Evolutionary conservation across 2,888 invertebrate species (phyloP).

Genomic region (Drosophila borealis): DNA sequence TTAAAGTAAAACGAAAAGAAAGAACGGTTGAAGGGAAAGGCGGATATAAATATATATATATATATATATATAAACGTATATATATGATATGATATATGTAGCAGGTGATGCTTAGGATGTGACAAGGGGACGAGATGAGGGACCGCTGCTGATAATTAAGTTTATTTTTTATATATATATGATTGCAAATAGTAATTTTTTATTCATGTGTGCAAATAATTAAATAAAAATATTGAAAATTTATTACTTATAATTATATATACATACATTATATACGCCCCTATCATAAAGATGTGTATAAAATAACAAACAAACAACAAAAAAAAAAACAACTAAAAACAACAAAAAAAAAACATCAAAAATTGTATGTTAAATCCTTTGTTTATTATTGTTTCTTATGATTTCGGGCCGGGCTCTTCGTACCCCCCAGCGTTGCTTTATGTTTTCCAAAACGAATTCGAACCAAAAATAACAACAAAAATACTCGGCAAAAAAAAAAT

Average conservation of each 20-base stretch:
- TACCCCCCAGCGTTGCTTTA: slow-evolving; percentile 50
- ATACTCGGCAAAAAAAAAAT: slow-evolving; percentile 55
- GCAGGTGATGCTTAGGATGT: slow-evolving; percentile 48
- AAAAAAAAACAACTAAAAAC: slow-evolving; percentile 31
- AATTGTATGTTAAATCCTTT: slow-evolving; percentile 58
- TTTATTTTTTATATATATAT: slow-evolving; percentile 81
- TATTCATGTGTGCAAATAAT: slow-evolving; percentile 81
- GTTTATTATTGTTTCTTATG: slow-evolving; percentile 58
- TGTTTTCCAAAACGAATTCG: slow-evolving; percentile 63
- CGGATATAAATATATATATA: slow-evolving; percentile 38
- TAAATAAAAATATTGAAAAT: slow-evolving; percentile 75
- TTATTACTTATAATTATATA: slow-evolving; percentile 78
- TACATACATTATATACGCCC: slow-evolving; percentile 70
- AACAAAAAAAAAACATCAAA: slow-evolving; percentile 29
- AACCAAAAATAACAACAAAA: slow-evolving; percentile 65
- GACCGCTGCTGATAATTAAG: slow-evolving; percentile 76
- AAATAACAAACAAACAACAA: slow-evolving; percentile 51
- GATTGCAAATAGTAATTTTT: slow-evolving; percentile 81
- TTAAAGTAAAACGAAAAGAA: slow-evolving; percentile 57
- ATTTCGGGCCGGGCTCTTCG: slow-evolving; percentile 46
- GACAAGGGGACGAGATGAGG: slow-evolving; percentile 39
- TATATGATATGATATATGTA: slow-evolving; percentile 44
- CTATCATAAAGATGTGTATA: slow-evolving; percentile 74
- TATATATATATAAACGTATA: slow-evolving; percentile 41
- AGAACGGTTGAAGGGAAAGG: slow-evolving; percentile 15